Percentiles rank a stretch among this genome's conserved stretches.
Conservation (phyloP, 2,888 invertebrate genomes). For the Falcaria lacertinaria region DNA sequence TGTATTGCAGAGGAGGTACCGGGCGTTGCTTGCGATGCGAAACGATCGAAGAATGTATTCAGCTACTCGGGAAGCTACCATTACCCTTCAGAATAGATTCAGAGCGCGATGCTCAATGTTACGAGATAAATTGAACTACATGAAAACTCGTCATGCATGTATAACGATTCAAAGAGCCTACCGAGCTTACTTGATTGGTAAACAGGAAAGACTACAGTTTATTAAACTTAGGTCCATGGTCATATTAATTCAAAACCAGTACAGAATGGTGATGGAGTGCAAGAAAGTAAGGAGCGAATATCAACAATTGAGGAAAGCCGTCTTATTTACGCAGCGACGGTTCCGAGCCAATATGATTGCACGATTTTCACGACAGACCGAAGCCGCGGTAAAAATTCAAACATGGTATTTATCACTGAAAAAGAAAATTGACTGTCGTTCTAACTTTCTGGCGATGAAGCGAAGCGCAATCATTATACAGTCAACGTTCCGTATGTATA, state of each 20-base stretch:
- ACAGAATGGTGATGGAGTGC: slow-evolving; percentile 37
- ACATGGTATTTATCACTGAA: slow-evolving; percentile 49
- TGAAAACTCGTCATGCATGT: slow-evolving; percentile 44
- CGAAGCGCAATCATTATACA: slow-evolving; percentile 49
- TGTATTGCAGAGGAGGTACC: slow-evolving; percentile 47
- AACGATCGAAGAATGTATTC: slow-evolving; percentile 37
- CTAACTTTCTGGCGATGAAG: slow-evolving; percentile 38
- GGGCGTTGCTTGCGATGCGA: slow-evolving; percentile 48
- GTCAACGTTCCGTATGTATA: slow-evolving; percentile 50
- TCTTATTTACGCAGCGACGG: slow-evolving; percentile 51
- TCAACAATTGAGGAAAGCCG: slow-evolving; percentile 32
- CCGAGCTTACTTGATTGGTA: slow-evolving; percentile 36
- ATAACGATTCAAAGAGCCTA: slow-evolving; percentile 62
- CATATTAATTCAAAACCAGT: slow-evolving; percentile 59
- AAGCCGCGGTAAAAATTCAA: slow-evolving; percentile 56
- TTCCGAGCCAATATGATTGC: slow-evolving; percentile 42
- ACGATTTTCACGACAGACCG: slow-evolving; percentile 23
- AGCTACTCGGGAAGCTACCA: slow-evolving; percentile 23
- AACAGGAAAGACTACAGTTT: slow-evolving; percentile 40
- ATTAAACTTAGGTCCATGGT: slow-evolving; percentile 38
- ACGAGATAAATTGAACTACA: slow-evolving; percentile 44
- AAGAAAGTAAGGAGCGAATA: slow-evolving; percentile 38
- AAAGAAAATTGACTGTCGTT: slow-evolving; percentile 38
- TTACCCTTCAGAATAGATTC: slow-evolving; percentile 53
- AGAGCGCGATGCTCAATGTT: slow-evolving; percentile 49